phyloP scores from a whole-genome alignment of 1,140 invertebrate species.

The Lordiphosa clarofinis region DNA sequence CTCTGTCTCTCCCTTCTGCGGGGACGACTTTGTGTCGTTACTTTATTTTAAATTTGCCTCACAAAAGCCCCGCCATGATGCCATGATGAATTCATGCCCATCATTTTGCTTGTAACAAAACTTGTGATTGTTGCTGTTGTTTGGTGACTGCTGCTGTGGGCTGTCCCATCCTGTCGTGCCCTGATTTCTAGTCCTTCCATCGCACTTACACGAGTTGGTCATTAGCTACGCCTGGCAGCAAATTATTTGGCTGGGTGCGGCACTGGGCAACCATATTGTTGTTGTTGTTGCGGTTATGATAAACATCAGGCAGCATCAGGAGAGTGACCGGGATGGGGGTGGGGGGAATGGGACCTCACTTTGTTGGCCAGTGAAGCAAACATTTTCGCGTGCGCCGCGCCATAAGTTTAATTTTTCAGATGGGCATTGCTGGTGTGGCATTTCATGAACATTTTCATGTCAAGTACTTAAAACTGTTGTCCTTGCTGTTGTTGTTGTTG shows the following conservation, averaged over 20 bases:
- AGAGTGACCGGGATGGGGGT: background rate
- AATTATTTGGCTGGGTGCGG: slow-evolving; percentile 64
- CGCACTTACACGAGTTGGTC: slow-evolving; percentile 72
- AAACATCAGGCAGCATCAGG: slow-evolving; percentile 55
- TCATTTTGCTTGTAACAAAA: slow-evolving; percentile 70
- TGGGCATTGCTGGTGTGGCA: slow-evolving; percentile 28
- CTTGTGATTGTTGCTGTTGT: slow-evolving; percentile 65
- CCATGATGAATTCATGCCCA: slow-evolving; percentile 73
- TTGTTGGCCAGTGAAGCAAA: slow-evolving; percentile 33
- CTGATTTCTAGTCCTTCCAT: slow-evolving; percentile 43
- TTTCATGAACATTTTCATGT: slow-evolving; percentile 58
- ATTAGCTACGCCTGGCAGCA: slow-evolving; percentile 70
- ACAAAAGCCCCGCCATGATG: slow-evolving; percentile 40
- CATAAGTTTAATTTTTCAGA: slow-evolving; percentile 59
- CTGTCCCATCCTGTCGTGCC: slow-evolving; percentile 24
- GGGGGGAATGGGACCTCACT: background rate
- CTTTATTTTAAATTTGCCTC: slow-evolving; percentile 59
- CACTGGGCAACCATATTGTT: slow-evolving; percentile 57
- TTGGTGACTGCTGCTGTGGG: slow-evolving; percentile 12
- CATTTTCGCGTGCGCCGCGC: slow-evolving; percentile 51
- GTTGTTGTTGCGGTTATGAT: slow-evolving; percentile 58
- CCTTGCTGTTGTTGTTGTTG: slow-evolving; percentile 13
- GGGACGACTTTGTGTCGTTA: slow-evolving; percentile 48
- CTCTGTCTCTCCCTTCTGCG: slow-evolving; percentile 10
- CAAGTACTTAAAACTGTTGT: slow-evolving; percentile 60